These are phyloP conservation scores for Catostomus latipinnis DNA, from an alignment of 2,797 vertebrate species.

Conservation along the genomic window DNA sequence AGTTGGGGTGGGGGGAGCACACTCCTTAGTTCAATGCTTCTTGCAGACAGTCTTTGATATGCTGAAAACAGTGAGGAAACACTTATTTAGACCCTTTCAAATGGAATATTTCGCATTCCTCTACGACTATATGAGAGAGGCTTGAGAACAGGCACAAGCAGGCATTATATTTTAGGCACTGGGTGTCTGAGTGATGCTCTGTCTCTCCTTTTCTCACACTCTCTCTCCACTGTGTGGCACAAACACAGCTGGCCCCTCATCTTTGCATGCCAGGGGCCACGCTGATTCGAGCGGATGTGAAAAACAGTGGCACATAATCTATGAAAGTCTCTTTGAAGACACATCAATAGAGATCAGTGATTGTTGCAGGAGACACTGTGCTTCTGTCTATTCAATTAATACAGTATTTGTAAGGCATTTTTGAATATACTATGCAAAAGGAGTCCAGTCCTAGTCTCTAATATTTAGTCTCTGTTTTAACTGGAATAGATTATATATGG, in stretches of 20 bases:
- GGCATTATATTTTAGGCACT: constrained; percentile 62
- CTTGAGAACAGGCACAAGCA: constrained; percentile 62
- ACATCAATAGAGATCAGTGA: constrained; percentile 50
- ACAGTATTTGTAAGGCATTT: constrained; percentile 21
- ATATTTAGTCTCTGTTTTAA: not conserved
- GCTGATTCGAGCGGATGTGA: constrained; percentile 54
- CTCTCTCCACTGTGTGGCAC: constrained; percentile 36
- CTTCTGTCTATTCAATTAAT: constrained; percentile 39
- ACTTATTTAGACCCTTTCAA: constrained; percentile 67
- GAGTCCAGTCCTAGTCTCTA: too few relatives aligned
- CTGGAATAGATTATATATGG: not conserved
- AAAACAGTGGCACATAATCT: constrained; percentile 52
- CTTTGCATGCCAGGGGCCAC: constrained; percentile 50
- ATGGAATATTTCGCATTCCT: constrained; percentile 77
- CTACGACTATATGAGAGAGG: constrained; percentile 51
- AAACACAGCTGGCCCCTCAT: constrained; percentile 58
- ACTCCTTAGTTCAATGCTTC: constrained; percentile 70
- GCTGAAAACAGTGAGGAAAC: constrained; percentile 65
- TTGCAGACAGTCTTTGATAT: constrained; percentile 70
- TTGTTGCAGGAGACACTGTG: constrained; percentile 40
- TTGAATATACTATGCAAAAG: constrained; percentile 13
- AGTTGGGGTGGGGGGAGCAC: constrained; percentile 50
- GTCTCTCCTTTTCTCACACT: constrained; percentile 28
- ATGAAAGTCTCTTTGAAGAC: constrained; percentile 54
- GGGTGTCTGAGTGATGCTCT: constrained; percentile 38